phyloP scores from a whole-genome alignment of 2,113 vertebrate genomes.

The Python bivittatus region DNA sequence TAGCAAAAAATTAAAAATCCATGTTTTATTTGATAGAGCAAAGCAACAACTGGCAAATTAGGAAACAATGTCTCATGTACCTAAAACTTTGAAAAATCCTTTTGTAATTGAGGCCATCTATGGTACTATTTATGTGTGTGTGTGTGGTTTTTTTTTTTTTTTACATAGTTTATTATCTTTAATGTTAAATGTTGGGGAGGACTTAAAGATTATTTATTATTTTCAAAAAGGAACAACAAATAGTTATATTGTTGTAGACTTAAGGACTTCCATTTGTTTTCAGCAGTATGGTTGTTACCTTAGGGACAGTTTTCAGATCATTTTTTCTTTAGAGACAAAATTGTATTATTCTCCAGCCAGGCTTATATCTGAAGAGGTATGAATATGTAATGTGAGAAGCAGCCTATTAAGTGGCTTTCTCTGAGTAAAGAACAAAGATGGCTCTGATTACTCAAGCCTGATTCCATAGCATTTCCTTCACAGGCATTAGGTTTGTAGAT shows the following conservation, averaged over 20 bases:
- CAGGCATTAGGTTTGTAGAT: not conserved
- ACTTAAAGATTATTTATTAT: slow-evolving; percentile 50
- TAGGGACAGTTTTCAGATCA: slow-evolving; percentile 45
- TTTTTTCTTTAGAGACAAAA: not conserved
- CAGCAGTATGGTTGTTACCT: slow-evolving; percentile 48
- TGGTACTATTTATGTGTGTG: not conserved
- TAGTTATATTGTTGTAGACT: slow-evolving; percentile 27
- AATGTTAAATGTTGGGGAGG: slow-evolving; percentile 31
- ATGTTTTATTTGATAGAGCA: slow-evolving; percentile 49
- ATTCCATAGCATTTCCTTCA: not conserved
- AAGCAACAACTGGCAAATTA: slow-evolving; percentile 53
- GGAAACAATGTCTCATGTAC: slow-evolving; percentile 61
- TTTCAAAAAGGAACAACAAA: slow-evolving; percentile 65
- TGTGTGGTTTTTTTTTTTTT: no score
- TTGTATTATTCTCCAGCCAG: not conserved
- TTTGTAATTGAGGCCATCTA: slow-evolving; percentile 36
- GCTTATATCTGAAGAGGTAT: not conserved
- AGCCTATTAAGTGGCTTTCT: slow-evolving; percentile 16
- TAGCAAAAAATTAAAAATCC: slow-evolving; percentile 6
- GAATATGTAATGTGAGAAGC: not conserved
- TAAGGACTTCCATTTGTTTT: slow-evolving; percentile 38
- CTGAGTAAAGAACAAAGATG: slow-evolving; percentile 9
- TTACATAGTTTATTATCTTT: slow-evolving; percentile 39
- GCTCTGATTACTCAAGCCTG: not conserved
- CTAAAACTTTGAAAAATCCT: slow-evolving; percentile 65